Evolutionary conservation across 2,888 invertebrate species (phyloP).

Genomic region (Caenorhabditis macrosperma): DNA sequence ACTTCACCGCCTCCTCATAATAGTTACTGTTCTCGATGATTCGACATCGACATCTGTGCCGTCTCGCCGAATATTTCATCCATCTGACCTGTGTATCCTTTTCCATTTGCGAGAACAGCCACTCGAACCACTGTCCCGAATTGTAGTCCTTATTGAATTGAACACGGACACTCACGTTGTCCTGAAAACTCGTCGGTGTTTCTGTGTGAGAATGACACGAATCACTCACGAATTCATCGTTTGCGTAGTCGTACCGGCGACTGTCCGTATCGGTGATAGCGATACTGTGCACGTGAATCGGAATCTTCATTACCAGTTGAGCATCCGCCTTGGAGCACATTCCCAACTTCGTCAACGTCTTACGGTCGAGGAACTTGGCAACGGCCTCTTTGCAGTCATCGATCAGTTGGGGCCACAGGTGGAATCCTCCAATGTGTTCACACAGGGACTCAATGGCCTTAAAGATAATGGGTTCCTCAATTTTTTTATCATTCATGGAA

Average conservation of each 20-base stretch:
- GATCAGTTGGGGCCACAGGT: background rate
- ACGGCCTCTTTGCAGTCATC: background rate
- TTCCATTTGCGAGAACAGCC: conserved; percentile 4
- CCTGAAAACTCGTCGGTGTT: background rate
- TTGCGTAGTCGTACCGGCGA: background rate
- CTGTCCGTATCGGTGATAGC: background rate
- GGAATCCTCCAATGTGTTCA: background rate
- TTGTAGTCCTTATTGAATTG: conserved; percentile 10
- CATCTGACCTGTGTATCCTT: conserved; percentile 15
- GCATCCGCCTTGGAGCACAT: conserved; percentile 17
- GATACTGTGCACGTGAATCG: conserved; percentile 6
- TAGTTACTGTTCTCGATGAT: conserved; percentile 1
- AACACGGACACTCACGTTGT: conserved; percentile 5
- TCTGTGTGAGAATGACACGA: background rate
- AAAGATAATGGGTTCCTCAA: too few species aligned
- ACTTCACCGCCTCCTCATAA: conserved; percentile 20
- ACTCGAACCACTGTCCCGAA: background rate
- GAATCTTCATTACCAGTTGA: background rate
- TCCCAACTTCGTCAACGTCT: background rate
- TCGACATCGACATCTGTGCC: too few species aligned
- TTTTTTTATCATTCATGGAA: too few species aligned
- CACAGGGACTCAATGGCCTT: background rate
- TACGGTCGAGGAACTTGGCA: background rate
- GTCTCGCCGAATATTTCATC: background rate
- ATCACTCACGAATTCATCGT: conserved; percentile 8